phyloP scores from a whole-genome alignment of 2,113 vertebrate species.

The Myrmecobius fasciatus region DNA sequence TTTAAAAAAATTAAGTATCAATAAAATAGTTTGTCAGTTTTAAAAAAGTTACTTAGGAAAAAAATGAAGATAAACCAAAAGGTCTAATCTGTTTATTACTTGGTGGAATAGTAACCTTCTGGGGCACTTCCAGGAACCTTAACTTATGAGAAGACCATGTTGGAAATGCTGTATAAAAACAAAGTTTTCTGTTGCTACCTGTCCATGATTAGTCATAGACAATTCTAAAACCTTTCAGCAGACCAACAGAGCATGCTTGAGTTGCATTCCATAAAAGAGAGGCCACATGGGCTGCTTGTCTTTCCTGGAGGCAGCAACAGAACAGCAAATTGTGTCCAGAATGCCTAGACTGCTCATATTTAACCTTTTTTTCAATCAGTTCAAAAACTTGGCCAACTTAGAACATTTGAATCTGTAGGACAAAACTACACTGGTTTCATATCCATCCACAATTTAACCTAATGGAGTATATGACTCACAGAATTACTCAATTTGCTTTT shows the following conservation, averaged over 20 bases:
- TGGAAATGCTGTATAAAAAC: slow-evolving; percentile 50
- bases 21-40: background rate
- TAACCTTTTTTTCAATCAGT: slow-evolving; percentile 5
- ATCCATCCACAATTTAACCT: slow-evolving; percentile 43
- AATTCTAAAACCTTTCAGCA: slow-evolving; percentile 7
- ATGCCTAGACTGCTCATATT: slow-evolving; percentile 24
- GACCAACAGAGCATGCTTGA: slow-evolving; percentile 16
- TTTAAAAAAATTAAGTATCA: background rate
- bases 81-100: background rate
- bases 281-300: background rate
- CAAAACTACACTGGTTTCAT: background rate
- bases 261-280: background rate
- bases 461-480: slow-evolving; percentile 31
- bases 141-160: background rate
- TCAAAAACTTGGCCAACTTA: background rate
- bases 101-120: background rate
- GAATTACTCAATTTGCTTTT: background rate
- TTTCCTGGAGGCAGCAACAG: slow-evolving; percentile 20
- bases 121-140: background rate
- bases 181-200: slow-evolving; percentile 53
- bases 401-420: slow-evolving; percentile 45
- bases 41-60: background rate
- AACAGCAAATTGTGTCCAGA: background rate
- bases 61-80: background rate
- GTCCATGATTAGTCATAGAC: slow-evolving; percentile 52